Base-by-base conservation (phyloP, 2,797 vertebrate species). In the Muraenolepis orangiensis region DNA sequence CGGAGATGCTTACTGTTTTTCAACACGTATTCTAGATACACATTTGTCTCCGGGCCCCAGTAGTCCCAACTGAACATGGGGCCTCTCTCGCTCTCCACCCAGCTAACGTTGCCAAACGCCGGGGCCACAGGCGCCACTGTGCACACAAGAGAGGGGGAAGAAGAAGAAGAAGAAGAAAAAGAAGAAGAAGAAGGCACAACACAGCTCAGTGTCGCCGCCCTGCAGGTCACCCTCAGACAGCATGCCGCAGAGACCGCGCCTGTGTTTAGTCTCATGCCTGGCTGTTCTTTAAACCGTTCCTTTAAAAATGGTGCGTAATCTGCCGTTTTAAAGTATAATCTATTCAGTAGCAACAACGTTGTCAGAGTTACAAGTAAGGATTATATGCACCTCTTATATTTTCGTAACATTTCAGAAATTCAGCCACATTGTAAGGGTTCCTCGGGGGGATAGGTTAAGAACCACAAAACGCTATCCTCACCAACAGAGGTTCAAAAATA, bases 11-110 rank as follows among this genome's bases (percentile, higher is more conserved):
- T 98, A 98, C 96, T 97, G 95, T 96, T 92, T 86, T 94, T 87
- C 92, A 95, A 91, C 93, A 91, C 92, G 95, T 97, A 98, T 92
- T 98, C 96, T 96, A 98, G 87, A 95, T 94, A 97, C 94, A 98
- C 86, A 89, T 92, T 96, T 88, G 91, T 93, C 91, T 97, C 95
- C 86, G 92, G 93, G 93, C 96, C 95, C 95, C 94, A 95, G 96
- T 96, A 96, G 80, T 97, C 94, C 96, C 97, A 98, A 95, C 94
- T 96, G 95, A 98, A 94, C 94, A 94, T 93, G 84, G 94, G 93
- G 91, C 93, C 95, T 73, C 95, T 95, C 88, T 96, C 94, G 91
- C 89, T 92, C 76, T 93, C 76, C 81, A 91, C 88, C 64, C 91
- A 94, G 90, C 90, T 96, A 92, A 98, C 76, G 91, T 97, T 98